Base-by-base conservation (phyloP, 2,888 invertebrate genomes). In the Apamea epomidion region DNA sequence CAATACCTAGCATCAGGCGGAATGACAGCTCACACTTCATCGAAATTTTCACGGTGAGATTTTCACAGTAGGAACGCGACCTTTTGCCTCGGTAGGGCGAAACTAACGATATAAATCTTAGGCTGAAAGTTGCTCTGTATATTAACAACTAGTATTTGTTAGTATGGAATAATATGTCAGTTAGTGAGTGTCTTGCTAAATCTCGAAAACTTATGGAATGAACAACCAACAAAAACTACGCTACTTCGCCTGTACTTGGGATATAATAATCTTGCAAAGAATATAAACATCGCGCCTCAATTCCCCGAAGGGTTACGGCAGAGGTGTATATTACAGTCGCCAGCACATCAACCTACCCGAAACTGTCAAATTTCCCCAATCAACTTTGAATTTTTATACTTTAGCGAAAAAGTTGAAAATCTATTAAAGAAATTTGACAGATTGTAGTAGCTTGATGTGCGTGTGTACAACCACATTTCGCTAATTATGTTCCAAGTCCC, bases 141-240 rank as follows among this genome's bases (percentile, higher is more conserved):
- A 18, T 58, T 14, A 72, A 58, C 70, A 62, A 37, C 37, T 37
- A n/a, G n/a, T n/a, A n/a, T 68, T 14, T 62, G 69, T 85, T 85
- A 85, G 76, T 83, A 80, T 74, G 76, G 78, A 80, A 76, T 82
- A 73, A 64, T 78, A 76, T 74, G 69, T 71, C 25, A 62, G 62
- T 77, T 60, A 68, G 25, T 74, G 74, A 80, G n/a, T 77, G 48
- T 80, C 80, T 76, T 29, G 71, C n/a, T 18, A 70, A 58, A 73
- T 67, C 76, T 74, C 68, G 71, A 79, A 62, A 81, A 82, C 74
- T 74, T 72, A 86, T 84, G 88, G 88, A 87, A 87, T 87, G 88
- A 84, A 87, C 78, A 72, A 84, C 29, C 75, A 81, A 83, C 81
- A 29, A 87, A 80, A 54, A 73, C 42, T 70, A 68, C n/a, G 25